Conservation (phyloP, 1,140 invertebrate species). For the Metopolophium dirhodum region DNA sequence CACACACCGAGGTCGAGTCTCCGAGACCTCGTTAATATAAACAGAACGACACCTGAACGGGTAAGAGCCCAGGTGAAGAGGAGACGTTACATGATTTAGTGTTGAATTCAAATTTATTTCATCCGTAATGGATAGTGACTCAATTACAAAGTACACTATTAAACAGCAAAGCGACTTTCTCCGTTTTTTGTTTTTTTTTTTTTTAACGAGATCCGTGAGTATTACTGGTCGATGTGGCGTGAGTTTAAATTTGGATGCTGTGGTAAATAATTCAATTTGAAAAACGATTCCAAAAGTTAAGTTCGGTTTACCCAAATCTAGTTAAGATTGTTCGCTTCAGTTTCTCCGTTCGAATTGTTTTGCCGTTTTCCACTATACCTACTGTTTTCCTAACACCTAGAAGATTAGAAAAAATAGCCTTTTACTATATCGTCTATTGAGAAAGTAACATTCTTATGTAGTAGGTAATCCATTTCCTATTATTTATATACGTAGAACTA, state of each 20-base stretch:
- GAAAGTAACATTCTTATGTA: not conserved
- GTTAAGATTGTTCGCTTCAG: not conserved
- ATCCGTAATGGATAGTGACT: too few species aligned
- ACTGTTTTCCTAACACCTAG: not conserved
- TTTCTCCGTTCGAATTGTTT: not conserved
- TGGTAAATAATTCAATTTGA: not conserved
- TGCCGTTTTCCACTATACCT: not conserved
- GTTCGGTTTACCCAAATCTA: not conserved
- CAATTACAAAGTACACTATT: too few species aligned
- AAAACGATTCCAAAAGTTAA: conserved; percentile 12
- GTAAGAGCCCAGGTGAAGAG: too few species aligned
- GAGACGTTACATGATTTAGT: too few species aligned
- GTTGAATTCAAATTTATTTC: too few species aligned
- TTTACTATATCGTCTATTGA: not conserved
- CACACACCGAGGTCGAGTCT: too few species aligned
- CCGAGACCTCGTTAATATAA: too few species aligned
- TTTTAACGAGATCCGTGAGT: not conserved
- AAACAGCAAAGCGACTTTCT: not conserved
- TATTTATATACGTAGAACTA: not conserved
- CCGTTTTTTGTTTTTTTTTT: not conserved
- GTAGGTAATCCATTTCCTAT: not conserved
- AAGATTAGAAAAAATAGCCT: not conserved
- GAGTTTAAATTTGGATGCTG: not conserved
- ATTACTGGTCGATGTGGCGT: not conserved
- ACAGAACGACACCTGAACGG: too few species aligned